Percentiles rank a stretch among this genome's conserved stretches.
Conservation (phyloP, 2,113 vertebrate genomes). For the Sula dactylatra region DNA sequence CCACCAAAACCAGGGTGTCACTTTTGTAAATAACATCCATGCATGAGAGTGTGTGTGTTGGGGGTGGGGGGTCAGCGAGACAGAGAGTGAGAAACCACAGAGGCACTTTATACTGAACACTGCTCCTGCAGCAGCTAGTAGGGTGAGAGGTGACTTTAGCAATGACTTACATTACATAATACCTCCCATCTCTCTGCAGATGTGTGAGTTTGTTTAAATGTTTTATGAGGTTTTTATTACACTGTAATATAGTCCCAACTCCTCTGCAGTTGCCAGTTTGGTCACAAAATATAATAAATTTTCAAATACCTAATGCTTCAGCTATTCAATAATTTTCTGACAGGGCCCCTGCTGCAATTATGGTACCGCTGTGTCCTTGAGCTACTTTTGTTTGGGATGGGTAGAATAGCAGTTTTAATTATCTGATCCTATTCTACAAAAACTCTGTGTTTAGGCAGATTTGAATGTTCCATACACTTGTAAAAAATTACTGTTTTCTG, state of each 20-base stretch:
- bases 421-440: neutral
- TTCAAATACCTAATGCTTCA: conserved; percentile 62
- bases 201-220: conserved; percentile 72
- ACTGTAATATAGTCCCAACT: conserved; percentile 43
- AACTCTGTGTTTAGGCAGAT: neutral
- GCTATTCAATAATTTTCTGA: conserved; percentile 58
- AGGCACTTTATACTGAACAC: conserved; percentile 33
- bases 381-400: conserved; percentile 12
- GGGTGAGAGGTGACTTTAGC: conserved; percentile 69
- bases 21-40: conserved; percentile 6
- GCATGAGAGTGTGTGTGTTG: neutral
- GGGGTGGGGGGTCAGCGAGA: neutral
- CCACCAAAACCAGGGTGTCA: neutral
- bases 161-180: conserved; percentile 72
- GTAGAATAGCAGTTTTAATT: neutral
- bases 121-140: conserved; percentile 50
- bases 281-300: conserved; percentile 65
- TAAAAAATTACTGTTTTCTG: neutral
- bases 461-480: neutral
- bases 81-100: conserved; percentile 58
- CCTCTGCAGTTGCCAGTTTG: conserved; percentile 64
- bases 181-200: conserved; percentile 75
- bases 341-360: neutral
- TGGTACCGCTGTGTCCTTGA: neutral
- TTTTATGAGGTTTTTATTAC: conserved; percentile 74